A percentile compares a stretch with the other conserved stretches of the same genome.
Conservation (phyloP, 2,888 invertebrate genomes). For the Apodemia mormo region DNA sequence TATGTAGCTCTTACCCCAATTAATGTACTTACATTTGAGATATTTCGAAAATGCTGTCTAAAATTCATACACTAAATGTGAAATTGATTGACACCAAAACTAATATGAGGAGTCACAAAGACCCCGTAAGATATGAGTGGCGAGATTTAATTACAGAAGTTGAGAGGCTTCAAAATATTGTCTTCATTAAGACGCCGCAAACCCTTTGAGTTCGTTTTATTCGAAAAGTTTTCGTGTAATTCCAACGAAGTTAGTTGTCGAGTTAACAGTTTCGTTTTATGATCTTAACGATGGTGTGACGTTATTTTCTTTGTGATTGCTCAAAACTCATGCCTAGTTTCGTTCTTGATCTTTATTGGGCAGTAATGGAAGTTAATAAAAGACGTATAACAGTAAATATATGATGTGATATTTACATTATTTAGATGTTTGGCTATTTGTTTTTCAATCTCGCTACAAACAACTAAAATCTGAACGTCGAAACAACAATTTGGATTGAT, state of each 20-base stretch:
- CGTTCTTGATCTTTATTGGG: slow-evolving; percentile 8
- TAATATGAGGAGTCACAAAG: slow-evolving; percentile 56
- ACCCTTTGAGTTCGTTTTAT: slow-evolving; percentile 74
- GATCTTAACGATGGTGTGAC: slow-evolving; percentile 44
- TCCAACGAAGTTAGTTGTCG: slow-evolving; percentile 65
- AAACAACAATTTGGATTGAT: too few species aligned
- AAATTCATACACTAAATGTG: background rate
- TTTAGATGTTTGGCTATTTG: too few species aligned
- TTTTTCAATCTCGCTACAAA: too few species aligned
- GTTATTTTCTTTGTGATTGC: slow-evolving; percentile 28
- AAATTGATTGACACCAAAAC: slow-evolving; percentile 55
- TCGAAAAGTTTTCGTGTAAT: slow-evolving; percentile 74
- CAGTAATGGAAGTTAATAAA: background rate
- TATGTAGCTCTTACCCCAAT: background rate
- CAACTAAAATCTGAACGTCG: too few species aligned
- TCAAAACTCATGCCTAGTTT: slow-evolving; percentile 15
- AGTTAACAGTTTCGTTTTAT: slow-evolving; percentile 58
- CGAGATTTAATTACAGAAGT: slow-evolving; percentile 70
- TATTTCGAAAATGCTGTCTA: background rate
- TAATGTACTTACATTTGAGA: background rate
- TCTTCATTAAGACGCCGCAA: slow-evolving; percentile 68
- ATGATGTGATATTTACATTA: too few species aligned
- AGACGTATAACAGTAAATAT: background rate
- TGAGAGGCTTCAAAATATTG: slow-evolving; percentile 66
- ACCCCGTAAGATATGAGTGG: slow-evolving; percentile 53